A percentile compares a stretch with the other conserved stretches of the same genome.
phyloP scores from a whole-genome alignment of 2,888 invertebrate species.

The Athrips mouffetella region DNA sequence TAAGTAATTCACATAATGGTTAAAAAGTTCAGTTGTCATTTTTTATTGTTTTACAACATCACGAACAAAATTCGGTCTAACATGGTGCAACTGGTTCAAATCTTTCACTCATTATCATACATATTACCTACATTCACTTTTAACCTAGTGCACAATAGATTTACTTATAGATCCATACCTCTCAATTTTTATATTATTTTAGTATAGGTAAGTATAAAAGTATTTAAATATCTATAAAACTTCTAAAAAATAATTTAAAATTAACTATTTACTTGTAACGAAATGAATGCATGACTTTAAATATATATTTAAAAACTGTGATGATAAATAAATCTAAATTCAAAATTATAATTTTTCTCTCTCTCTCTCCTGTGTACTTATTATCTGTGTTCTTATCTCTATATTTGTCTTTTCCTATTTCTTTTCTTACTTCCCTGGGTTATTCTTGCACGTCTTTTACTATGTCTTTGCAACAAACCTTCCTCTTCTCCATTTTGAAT shows the following conservation, averaged over 20 bases:
- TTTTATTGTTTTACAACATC: too few species aligned
- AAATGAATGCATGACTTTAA: not conserved
- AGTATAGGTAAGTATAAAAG: not conserved
- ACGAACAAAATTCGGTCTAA: too few species aligned
- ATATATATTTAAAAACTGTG: not conserved
- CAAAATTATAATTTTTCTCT: conserved; percentile 15
- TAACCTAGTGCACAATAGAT: not conserved
- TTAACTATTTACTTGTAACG: not conserved
- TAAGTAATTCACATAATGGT: too few species aligned
- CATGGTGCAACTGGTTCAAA: conserved; percentile 1
- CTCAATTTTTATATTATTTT: not conserved
- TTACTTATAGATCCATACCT: not conserved
- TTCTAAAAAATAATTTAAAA: not conserved
- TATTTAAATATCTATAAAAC: not conserved
- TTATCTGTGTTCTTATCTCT: too few species aligned
- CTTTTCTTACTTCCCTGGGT: conserved; percentile 21
- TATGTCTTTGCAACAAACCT: conserved; percentile 21
- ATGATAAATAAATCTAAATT: not conserved
- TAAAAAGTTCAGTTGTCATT: too few species aligned
- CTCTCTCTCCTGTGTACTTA: too few species aligned
- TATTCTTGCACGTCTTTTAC: conserved; percentile 22
- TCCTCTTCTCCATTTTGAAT: conserved; percentile 7
- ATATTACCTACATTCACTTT: too few species aligned
- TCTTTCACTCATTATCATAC: not conserved
- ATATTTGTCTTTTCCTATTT: conserved; percentile 4